phyloP scores from a whole-genome alignment of 2,113 vertebrate species.

The Gallinago media region DNA sequence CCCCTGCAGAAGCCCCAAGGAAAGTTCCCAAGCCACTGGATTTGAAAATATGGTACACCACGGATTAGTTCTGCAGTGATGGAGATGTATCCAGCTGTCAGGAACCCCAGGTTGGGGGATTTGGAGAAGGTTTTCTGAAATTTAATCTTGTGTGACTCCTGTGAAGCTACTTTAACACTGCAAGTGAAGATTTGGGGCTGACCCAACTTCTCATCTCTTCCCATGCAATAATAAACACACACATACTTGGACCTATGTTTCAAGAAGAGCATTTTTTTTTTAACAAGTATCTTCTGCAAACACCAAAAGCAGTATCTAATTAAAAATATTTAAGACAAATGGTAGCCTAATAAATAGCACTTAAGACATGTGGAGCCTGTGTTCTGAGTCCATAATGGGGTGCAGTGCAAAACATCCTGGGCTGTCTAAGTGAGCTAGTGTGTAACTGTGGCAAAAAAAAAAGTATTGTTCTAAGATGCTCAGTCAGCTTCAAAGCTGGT shows the following conservation, averaged over 20 bases:
- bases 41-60: neutral
- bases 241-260: fast-evolving
- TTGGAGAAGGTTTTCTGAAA: neutral
- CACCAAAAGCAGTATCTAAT: neutral
- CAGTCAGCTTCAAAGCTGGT: neutral
- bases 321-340: neutral
- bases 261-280: neutral
- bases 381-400: fast-evolving
- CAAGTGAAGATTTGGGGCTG: neutral
- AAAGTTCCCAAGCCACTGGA: neutral
- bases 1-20: neutral
- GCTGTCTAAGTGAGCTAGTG: fast-evolving
- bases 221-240: neutral
- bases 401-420: neutral
- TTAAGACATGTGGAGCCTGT: fast-evolving
- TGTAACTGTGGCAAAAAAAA: fast-evolving
- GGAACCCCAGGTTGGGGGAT: fast-evolving
- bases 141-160: neutral
- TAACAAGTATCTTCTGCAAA: neutral
- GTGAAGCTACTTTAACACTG: neutral
- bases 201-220: neutral
- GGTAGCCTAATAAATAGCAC: fast-evolving
- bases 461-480: neutral
- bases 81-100: neutral
- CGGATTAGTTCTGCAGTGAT: fast-evolving